phyloP scores from a whole-genome alignment of 53 echinoderm and acorn worm genomes.

The Henricia sp. region DNA sequence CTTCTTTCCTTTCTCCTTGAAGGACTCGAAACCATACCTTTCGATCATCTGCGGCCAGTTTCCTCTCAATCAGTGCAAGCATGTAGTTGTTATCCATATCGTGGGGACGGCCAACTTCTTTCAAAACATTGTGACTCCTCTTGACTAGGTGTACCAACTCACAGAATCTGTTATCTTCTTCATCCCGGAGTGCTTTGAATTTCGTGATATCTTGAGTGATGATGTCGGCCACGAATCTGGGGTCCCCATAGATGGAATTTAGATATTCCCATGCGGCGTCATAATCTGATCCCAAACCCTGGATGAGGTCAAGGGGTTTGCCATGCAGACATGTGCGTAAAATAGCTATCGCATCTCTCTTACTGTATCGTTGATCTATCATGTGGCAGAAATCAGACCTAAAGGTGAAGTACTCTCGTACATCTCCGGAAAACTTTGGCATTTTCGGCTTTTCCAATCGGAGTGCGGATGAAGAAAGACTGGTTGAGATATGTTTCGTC shows the following conservation, averaged over 20 bases:
- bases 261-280: constrained; percentile 67
- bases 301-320: constrained; percentile 57
- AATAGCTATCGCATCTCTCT: constrained; percentile 60
- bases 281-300: constrained; percentile 60
- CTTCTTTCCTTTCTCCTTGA: not conserved
- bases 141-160: constrained; percentile 64
- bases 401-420: constrained; percentile 41
- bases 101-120: constrained; percentile 51
- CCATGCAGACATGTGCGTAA: constrained; percentile 63
- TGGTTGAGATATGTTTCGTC: too few species aligned
- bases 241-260: constrained; percentile 67
- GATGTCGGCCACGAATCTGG: constrained; percentile 64
- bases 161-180: constrained; percentile 68
- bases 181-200: constrained; percentile 52
- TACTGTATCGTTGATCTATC: constrained; percentile 30
- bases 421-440: constrained; percentile 63
- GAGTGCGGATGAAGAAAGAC: constrained; percentile 6
- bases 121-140: constrained; percentile 64
- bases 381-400: constrained; percentile 68
- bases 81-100: constrained; percentile 68
- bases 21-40: not conserved
- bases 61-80: constrained; percentile 49
- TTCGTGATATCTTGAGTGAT: constrained; percentile 61
- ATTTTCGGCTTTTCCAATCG: constrained; percentile 61
- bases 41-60: constrained; percentile 1